These are phyloP conservation scores for Leptinotarsa defecta DNA, from an alignment of 1,140 invertebrate genomes.

Conservation along the genomic window DNA sequence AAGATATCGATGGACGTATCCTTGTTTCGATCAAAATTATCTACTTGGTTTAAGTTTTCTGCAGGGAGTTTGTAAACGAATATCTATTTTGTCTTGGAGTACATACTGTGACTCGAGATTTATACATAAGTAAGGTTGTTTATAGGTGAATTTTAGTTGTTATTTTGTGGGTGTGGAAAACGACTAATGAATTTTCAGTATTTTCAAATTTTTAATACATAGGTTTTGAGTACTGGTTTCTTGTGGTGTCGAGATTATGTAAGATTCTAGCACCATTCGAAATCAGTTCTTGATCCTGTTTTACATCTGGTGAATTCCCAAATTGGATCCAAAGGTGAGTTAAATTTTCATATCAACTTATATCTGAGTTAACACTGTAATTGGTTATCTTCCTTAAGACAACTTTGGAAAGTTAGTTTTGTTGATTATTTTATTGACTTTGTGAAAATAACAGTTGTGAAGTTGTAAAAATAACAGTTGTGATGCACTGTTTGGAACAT, in stretches of 20 bases:
- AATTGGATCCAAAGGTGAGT: too few species aligned
- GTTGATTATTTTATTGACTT: too few species aligned
- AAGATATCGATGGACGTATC: background rate
- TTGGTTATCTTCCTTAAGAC: too few species aligned
- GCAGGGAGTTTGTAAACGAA: slow-evolving; percentile 41
- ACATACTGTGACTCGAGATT: slow-evolving; percentile 41
- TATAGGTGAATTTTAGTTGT: slow-evolving; percentile 30
- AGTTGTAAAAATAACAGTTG: too few species aligned
- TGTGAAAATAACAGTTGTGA: too few species aligned
- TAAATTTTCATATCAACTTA: too few species aligned
- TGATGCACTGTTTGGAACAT: too few species aligned
- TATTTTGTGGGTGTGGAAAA: slow-evolving; percentile 22
- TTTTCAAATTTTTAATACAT: slow-evolving; percentile 4
- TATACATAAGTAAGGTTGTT: slow-evolving; percentile 41
- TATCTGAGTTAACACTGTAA: too few species aligned
- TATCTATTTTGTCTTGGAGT: slow-evolving; percentile 45
- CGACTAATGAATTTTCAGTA: background rate
- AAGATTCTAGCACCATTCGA: slow-evolving; percentile 52
- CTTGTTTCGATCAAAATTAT: slow-evolving; percentile 30
- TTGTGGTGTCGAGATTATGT: slow-evolving; percentile 51
- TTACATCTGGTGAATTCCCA: too few species aligned
- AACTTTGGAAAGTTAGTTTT: too few species aligned
- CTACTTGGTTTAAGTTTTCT: slow-evolving; percentile 41
- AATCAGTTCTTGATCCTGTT: slow-evolving; percentile 51
- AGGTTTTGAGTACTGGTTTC: slow-evolving; percentile 54